Percentiles rank a stretch among this genome's conserved stretches.
phyloP scores from a whole-genome alignment of 2,797 vertebrate genomes.

The Halcyon leucocephala region DNA sequence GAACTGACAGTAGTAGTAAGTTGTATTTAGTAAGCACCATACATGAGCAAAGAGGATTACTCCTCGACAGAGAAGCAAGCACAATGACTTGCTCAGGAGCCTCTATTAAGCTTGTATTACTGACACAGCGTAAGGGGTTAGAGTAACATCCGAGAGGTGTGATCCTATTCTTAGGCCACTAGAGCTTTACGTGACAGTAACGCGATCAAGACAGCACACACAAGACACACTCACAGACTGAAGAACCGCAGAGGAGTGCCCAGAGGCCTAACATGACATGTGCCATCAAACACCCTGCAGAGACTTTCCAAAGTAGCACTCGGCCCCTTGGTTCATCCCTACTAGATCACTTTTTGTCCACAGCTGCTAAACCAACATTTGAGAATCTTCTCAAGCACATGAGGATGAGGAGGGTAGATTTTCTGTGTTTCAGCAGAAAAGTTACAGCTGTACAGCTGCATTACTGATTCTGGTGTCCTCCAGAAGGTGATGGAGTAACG shows the following conservation, averaged over 20 bases:
- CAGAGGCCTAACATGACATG: accelerated
- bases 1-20: not conserved
- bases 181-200: not conserved
- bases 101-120: slow-evolving; percentile 28
- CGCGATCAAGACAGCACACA: not conserved
- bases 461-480: not conserved
- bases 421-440: not conserved
- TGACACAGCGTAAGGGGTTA: not conserved
- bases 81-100: slow-evolving; percentile 24
- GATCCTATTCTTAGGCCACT: not conserved
- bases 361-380: not conserved
- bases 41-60: slow-evolving; percentile 50
- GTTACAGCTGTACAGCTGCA: not conserved
- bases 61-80: not conserved
- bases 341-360: not conserved
- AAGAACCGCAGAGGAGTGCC: not conserved
- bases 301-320: not conserved
- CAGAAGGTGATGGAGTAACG: not conserved
- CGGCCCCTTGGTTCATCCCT: not conserved
- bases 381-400: not conserved
- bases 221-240: accelerated
- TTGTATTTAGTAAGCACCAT: not conserved
- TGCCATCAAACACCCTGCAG: not conserved
- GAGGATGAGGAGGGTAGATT: not conserved
- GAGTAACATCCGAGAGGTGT: not conserved